phyloP scores from a whole-genome alignment of 2,797 vertebrate genomes.

The Jordanella pulchra region DNA sequence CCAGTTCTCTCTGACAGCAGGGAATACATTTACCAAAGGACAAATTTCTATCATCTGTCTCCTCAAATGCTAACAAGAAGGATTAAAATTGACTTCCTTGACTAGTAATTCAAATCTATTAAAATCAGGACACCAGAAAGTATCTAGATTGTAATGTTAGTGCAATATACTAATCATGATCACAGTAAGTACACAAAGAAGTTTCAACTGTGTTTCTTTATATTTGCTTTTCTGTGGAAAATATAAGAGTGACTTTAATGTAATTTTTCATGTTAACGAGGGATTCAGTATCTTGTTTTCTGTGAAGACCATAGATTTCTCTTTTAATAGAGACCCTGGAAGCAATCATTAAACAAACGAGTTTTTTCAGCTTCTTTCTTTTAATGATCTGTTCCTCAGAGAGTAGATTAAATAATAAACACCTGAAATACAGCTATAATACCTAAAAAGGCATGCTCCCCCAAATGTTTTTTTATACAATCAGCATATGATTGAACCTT shows the following conservation, averaged over 20 bases:
- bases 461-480: slow-evolving; percentile 25
- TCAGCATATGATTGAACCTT: slow-evolving; percentile 24
- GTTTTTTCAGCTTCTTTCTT: slow-evolving; percentile 30
- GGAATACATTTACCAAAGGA: slow-evolving; percentile 8
- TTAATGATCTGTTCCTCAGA: slow-evolving; percentile 31
- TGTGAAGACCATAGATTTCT: not conserved
- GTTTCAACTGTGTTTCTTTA: not conserved
- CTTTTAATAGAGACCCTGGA: not conserved
- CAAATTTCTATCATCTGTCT: slow-evolving; percentile 2
- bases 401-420: slow-evolving; percentile 42
- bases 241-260: not conserved
- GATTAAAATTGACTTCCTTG: not conserved
- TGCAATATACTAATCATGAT: not conserved
- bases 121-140: not conserved
- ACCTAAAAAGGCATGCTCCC: slow-evolving; percentile 32
- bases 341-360: slow-evolving; percentile 6
- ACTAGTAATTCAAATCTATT: not conserved
- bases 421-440: slow-evolving; percentile 39
- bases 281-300: not conserved
- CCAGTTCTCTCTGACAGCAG: slow-evolving; percentile 8
- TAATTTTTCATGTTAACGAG: not conserved
- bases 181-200: not conserved
- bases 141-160: not conserved
- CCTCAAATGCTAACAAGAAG: not conserved
- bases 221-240: not conserved